Base-by-base conservation (phyloP, 2,113 vertebrate species). In the Odobenus rosmarus region DNA sequence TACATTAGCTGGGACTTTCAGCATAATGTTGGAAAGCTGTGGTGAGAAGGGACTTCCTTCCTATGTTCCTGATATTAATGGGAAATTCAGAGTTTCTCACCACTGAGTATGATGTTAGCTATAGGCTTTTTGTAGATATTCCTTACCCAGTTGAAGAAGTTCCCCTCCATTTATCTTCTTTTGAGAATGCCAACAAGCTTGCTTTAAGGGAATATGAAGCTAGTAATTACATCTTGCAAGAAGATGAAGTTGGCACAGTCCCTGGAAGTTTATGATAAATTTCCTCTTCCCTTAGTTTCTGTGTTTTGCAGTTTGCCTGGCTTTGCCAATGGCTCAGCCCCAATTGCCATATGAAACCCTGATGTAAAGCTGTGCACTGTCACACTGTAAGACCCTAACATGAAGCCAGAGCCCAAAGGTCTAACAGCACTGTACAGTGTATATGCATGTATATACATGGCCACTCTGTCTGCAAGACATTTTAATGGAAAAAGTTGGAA, bases 391-490 rank as follows among this genome's bases (percentile, higher is more conserved):
- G 99, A 99, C 5, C 99, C 99, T 97, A 99, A 98, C 98, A 99
- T 99, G 98, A 99, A 99, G 98, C 99, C 64, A 69, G 15, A 99
- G 33, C 99, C 99, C 36, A 99, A 99, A n/a, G 99, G 99, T 95
- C 99, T 99, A 62, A 99, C 99, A 15, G 99, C 99, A 49, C 99
- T 99, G 99, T 99, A 99, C 49, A 99, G 99, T 0, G 99, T 99
- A 98, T 99, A 99, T 8, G 99, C 99, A 7, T 99, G 99, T 64
- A 99, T 99, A 0, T 99, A 99, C 99, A 99, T 99, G 85, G 99
- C 99, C 98, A 99, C 99, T 99, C 99, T 98, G 97, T 99, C 99
- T 1, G 99, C 99, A 74, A 99, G 99, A 97, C 99, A 99, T 99
- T 99, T 99, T 53, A 99, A 98, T 19, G 99, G 99, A 98, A 99